A percentile compares a stretch with the other conserved stretches of the same genome.
phyloP scores from a whole-genome alignment of 2,888 invertebrate species.

The Mystacides longicornis region DNA sequence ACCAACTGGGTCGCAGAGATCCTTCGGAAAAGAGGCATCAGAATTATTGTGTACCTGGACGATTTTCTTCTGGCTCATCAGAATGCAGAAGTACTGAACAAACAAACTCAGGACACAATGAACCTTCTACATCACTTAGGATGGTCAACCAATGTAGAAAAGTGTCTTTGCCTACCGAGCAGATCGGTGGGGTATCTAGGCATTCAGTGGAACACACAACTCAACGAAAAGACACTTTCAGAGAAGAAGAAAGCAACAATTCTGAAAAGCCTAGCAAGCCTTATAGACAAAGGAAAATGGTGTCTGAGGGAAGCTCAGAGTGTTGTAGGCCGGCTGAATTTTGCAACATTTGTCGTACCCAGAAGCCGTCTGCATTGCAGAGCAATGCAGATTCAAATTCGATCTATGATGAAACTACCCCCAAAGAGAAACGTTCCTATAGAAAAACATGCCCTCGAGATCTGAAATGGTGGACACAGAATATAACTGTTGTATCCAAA shows the following conservation, averaged over 20 bases:
- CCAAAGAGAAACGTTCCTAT: not conserved
- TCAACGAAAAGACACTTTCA: constrained; percentile 15
- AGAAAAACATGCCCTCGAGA: not conserved
- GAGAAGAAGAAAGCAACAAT: not conserved
- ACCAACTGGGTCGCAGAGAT: constrained; percentile 8
- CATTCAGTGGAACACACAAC: constrained; percentile 23
- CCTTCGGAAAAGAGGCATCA: not conserved
- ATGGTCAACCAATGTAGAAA: constrained; percentile 23
- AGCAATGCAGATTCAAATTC: not conserved
- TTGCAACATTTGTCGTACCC: not conserved
- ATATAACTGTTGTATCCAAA: not conserved
- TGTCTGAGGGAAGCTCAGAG: not conserved
- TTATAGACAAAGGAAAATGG: not conserved
- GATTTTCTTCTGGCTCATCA: constrained; percentile 6
- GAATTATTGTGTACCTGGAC: constrained; percentile 5
- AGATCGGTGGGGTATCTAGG: constrained; percentile 25
- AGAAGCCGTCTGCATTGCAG: constrained; percentile 4
- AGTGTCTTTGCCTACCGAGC: constrained; percentile 23
- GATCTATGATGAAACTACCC: not conserved
- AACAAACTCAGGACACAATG: not conserved
- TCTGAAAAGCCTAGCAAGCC: not conserved
- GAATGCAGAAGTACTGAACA: not conserved
- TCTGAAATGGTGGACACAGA: not conserved
- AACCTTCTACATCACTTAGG: constrained; percentile 17
- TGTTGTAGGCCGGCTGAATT: not conserved